Evolutionary conservation across 1,140 invertebrate species (phyloP).

Genomic region (Hylyphantes graminicola): DNA sequence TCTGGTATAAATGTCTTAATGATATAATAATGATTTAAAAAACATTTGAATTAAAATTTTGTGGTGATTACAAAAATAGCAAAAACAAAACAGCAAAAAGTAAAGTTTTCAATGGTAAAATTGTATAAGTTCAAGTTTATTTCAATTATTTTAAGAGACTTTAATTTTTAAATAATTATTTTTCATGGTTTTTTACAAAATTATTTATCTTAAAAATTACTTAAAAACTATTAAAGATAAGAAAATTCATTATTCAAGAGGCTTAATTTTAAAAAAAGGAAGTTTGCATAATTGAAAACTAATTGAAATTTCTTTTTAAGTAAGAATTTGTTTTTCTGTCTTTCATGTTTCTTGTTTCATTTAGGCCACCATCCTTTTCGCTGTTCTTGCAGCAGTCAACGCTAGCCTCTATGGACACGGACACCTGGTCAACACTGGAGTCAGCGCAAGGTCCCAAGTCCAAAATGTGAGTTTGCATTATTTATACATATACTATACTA

Average conservation of each 20-base stretch:
- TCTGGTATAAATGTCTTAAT: too few relatives aligned
- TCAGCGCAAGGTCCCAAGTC: slow-evolving; percentile 11
- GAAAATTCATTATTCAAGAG: background rate
- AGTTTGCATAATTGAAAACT: background rate
- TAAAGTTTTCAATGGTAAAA: too few relatives aligned
- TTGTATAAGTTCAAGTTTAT: too few relatives aligned
- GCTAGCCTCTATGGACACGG: background rate
- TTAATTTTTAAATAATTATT: too few relatives aligned
- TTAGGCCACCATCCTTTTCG: slow-evolving; percentile 9
- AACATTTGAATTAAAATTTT: too few relatives aligned
- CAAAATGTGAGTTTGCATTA: slow-evolving; percentile 34
- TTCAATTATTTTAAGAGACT: too few relatives aligned
- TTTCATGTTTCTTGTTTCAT: background rate
- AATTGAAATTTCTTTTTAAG: background rate
- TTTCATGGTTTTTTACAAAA: too few relatives aligned
- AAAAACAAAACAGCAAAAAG: too few relatives aligned
- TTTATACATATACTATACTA: background rate
- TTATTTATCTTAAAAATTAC: too few relatives aligned
- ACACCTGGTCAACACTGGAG: slow-evolving; percentile 10
- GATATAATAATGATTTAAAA: too few relatives aligned
- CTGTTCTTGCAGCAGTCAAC: slow-evolving; percentile 7
- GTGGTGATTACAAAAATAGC: too few relatives aligned
- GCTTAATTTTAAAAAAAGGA: background rate
- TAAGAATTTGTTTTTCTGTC: background rate
- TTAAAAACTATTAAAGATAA: too few relatives aligned